phyloP scores from a whole-genome alignment of 2,113 vertebrate genomes.

The Argyrosomus japonicus region DNA sequence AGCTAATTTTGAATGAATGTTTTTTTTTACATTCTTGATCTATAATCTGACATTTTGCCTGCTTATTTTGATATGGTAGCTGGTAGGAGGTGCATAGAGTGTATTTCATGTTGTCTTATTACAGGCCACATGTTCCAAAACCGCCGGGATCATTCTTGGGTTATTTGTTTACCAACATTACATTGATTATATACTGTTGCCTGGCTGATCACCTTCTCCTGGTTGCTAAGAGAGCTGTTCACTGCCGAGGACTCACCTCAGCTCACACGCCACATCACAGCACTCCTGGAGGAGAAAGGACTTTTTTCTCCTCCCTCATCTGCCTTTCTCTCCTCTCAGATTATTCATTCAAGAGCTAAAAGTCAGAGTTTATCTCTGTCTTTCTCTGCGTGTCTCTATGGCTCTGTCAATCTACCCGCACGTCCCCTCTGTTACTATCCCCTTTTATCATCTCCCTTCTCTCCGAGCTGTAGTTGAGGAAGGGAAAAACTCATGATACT shows the following conservation, averaged over 20 bases:
- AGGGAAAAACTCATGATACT: constrained; percentile 34
- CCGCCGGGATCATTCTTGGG: not conserved
- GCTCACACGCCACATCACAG: constrained; percentile 26
- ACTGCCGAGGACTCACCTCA: constrained; percentile 12
- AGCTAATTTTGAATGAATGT: no score
- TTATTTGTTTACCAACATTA: constrained; percentile 19
- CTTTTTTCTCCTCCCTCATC: not conserved
- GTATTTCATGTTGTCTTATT: not conserved
- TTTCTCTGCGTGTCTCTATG: constrained; percentile 17
- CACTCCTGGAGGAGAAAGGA: constrained; percentile 18
- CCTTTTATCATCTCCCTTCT: constrained; percentile 33
- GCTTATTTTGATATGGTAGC: no score
- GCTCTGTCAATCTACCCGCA: constrained; percentile 38
- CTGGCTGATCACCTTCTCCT: constrained; percentile 22
- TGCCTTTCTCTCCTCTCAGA: constrained; percentile 33
- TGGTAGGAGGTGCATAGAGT: not conserved
- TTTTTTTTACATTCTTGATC: no score
- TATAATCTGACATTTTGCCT: no score
- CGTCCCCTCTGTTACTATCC: constrained; percentile 24
- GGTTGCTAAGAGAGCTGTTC: constrained; percentile 42
- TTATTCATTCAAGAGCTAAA: constrained; percentile 56
- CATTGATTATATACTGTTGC: constrained; percentile 11
- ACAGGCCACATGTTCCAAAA: not conserved
- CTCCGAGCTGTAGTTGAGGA: not conserved
- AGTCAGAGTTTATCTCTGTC: constrained; percentile 66